A percentile compares a stretch with the other conserved stretches of the same genome.
Conservation (phyloP, 2,797 vertebrate genomes). For the Pagetopsis macropterus region DNA sequence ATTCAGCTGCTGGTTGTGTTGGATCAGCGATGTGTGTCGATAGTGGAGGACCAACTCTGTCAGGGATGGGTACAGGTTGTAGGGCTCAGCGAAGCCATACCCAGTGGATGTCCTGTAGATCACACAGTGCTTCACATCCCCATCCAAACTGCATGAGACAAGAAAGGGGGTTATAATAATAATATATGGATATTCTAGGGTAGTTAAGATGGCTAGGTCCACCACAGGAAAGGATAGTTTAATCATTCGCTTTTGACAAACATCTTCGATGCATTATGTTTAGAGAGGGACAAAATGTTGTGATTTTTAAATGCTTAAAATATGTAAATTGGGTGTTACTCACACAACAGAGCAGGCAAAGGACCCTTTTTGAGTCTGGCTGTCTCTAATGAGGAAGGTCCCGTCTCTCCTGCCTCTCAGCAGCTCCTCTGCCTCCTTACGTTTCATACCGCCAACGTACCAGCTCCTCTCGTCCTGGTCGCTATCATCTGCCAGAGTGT, state of each 20-base stretch:
- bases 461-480: slow-evolving; percentile 90
- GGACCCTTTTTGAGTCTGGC: slow-evolving; percentile 90
- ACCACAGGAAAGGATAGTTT: background rate
- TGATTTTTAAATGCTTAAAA: background rate
- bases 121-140: slow-evolving; percentile 94
- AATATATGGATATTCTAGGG: background rate
- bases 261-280: background rate
- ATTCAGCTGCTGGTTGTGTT: slow-evolving; percentile 94
- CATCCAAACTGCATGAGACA: slow-evolving; percentile 83
- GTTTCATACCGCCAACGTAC: slow-evolving; percentile 92
- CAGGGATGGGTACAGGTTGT: slow-evolving; percentile 91
- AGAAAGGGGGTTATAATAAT: background rate
- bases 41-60: slow-evolving; percentile 94
- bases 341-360: slow-evolving; percentile 95
- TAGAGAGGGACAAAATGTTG: background rate
- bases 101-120: slow-evolving; percentile 92
- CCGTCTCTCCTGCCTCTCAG: slow-evolving; percentile 87
- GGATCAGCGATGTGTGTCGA: slow-evolving; percentile 91
- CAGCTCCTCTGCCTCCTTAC: slow-evolving; percentile 91
- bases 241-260: background rate
- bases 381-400: slow-evolving; percentile 94
- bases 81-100: slow-evolving; percentile 93
- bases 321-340: slow-evolving; percentile 69
- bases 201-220: background rate
- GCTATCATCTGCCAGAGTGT: slow-evolving; percentile 87